Conservation (phyloP, 2,888 invertebrate genomes). For the Diarsia rubi region DNA sequence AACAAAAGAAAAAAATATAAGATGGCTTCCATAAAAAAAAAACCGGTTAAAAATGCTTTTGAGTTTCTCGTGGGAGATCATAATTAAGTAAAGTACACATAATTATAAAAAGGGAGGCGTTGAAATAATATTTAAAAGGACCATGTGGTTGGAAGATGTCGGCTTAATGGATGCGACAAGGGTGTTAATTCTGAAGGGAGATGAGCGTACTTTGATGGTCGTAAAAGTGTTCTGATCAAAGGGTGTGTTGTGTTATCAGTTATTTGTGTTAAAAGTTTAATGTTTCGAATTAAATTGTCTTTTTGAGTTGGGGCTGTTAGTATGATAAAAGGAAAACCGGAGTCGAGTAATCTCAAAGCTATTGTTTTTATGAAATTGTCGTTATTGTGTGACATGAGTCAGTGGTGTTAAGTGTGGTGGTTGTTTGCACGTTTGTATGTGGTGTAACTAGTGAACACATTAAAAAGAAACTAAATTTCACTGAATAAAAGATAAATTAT, state of each 20-base stretch:
- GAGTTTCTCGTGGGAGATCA: slow-evolving; percentile 56
- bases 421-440: too few relatives aligned
- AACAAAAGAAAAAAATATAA: slow-evolving; percentile 46
- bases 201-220: slow-evolving; percentile 33
- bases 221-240: slow-evolving; percentile 59
- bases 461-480: too few relatives aligned
- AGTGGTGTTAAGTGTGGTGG: too few relatives aligned
- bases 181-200: slow-evolving; percentile 47
- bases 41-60: slow-evolving; percentile 33
- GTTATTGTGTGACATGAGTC: too few relatives aligned
- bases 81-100: slow-evolving; percentile 72
- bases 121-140: slow-evolving; percentile 83
- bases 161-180: slow-evolving; percentile 73
- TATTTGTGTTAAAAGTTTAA: slow-evolving; percentile 24
- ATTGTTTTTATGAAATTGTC: neutral
- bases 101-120: slow-evolving; percentile 82
- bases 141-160: slow-evolving; percentile 77
- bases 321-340: slow-evolving; percentile 19
- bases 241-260: slow-evolving; percentile 31
- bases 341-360: neutral
- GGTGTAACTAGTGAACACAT: too few relatives aligned
- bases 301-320: slow-evolving; percentile 3
- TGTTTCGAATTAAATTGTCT: slow-evolving; percentile 31
- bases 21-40: slow-evolving; percentile 26
- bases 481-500: too few relatives aligned